A percentile compares a stretch with the other conserved stretches of the same genome.
Evolutionary conservation across 2,113 vertebrate species (phyloP).

Genomic region (Limanda limanda): DNA sequence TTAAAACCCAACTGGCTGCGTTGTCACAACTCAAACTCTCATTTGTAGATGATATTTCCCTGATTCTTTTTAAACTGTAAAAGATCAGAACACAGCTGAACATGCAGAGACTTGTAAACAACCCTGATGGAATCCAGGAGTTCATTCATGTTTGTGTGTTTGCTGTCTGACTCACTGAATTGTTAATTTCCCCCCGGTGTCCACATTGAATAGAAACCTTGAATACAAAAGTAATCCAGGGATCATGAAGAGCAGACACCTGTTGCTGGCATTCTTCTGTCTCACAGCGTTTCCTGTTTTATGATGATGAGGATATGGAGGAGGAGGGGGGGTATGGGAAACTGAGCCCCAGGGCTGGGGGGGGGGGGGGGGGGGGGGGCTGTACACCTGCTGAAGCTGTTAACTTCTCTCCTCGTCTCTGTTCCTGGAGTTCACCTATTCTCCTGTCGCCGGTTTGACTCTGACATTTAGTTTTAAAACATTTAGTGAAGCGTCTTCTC

Average conservation of each 20-base stretch:
- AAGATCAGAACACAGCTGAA: no score
- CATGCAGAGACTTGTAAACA: no score
- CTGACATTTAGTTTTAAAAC: background rate
- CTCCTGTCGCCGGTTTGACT: background rate
- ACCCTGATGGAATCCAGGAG: no score
- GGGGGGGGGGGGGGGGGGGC: background rate
- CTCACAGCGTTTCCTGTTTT: background rate
- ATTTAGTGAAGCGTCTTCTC: no score
- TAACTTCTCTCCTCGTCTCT: slow-evolving; percentile 8
- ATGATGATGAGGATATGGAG: background rate
- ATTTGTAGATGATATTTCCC: no score
- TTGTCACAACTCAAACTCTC: no score
- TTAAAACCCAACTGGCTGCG: no score
- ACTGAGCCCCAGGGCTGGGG: background rate
- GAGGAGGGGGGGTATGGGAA: background rate
- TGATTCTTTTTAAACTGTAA: no score
- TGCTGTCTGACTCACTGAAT: background rate
- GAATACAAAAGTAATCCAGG: background rate
- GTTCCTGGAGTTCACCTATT: slow-evolving; percentile 20
- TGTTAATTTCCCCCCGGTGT: background rate
- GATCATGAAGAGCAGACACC: slow-evolving; percentile 4
- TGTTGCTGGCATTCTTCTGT: slow-evolving; percentile 6
- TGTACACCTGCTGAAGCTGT: slow-evolving; percentile 37
- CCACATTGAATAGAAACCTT: no score
- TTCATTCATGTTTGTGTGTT: no score